phyloP scores from a whole-genome alignment of 1,140 invertebrate genomes.

The Agraylea sexmaculata region DNA sequence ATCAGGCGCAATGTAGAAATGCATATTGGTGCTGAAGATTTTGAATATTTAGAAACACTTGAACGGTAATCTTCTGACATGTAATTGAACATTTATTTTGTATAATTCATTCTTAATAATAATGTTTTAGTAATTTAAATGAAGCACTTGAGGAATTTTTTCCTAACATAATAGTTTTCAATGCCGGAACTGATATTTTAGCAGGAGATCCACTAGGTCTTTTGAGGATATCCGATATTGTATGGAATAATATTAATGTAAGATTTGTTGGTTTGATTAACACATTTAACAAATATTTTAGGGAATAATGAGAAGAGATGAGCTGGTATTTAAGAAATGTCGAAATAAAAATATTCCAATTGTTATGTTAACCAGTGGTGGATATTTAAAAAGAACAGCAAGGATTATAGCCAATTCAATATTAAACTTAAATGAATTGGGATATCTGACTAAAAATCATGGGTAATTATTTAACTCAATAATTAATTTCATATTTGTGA shows the following conservation, averaged over 20 bases:
- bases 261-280: background rate
- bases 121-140: constrained; percentile 44
- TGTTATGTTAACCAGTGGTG: constrained; percentile 81
- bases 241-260: constrained; percentile 24
- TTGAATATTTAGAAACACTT: constrained; percentile 57
- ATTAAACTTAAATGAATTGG: constrained; percentile 49
- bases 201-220: constrained; percentile 64
- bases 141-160: constrained; percentile 58
- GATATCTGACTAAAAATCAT: constrained; percentile 15
- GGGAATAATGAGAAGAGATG: constrained; percentile 72
- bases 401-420: constrained; percentile 73
- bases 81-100: constrained; percentile 1
- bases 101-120: constrained; percentile 4
- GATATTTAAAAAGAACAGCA: constrained; percentile 65
- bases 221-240: constrained; percentile 51
- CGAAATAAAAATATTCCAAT: constrained; percentile 56
- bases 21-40: constrained; percentile 50
- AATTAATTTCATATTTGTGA: background rate
- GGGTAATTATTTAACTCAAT: too few species aligned
- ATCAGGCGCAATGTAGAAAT: constrained; percentile 67
- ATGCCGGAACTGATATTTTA: constrained; percentile 79
- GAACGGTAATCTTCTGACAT: too few species aligned
- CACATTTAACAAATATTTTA: constrained; percentile 28
- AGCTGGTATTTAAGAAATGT: constrained; percentile 67
- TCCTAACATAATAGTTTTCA: constrained; percentile 74